Conservation (phyloP, 2,113 vertebrate species). For the Terrapene triunguis region DNA sequence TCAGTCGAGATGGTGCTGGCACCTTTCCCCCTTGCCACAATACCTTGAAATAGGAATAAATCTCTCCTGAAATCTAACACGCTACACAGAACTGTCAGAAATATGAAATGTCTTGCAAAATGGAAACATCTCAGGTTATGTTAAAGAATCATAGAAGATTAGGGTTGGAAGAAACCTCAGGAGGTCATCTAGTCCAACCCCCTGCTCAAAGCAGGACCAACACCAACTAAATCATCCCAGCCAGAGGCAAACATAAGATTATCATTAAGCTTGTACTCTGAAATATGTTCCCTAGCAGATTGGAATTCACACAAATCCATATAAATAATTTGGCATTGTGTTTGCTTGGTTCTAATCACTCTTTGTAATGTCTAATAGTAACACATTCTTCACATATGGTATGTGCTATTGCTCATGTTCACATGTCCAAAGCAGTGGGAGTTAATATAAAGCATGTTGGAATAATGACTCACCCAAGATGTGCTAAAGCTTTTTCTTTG, state of each 20-base stretch:
- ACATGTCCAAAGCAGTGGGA: not conserved
- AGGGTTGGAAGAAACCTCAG: too few species aligned
- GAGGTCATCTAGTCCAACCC: too few species aligned
- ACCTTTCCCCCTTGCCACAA: slow-evolving; percentile 5
- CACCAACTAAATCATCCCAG: too few species aligned
- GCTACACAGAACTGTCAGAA: slow-evolving; percentile 29
- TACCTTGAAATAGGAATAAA: slow-evolving; percentile 27
- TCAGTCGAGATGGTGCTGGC: not conserved
- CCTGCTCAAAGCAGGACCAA: too few species aligned
- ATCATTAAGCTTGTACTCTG: not conserved
- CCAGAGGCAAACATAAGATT: not conserved
- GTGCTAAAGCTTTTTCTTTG: not conserved
- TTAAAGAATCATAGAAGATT: not conserved
- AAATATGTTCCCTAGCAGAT: not conserved
- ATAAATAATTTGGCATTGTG: not conserved
- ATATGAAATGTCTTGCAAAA: slow-evolving; percentile 56
- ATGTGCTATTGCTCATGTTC: not conserved
- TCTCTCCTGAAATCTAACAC: slow-evolving; percentile 36
- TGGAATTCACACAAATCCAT: not conserved
- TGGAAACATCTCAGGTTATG: slow-evolving; percentile 46
- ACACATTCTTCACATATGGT: not conserved
- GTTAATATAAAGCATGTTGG: not conserved
- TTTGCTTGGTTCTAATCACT: not conserved
- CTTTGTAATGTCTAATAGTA: not conserved
- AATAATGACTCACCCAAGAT: not conserved